Percentiles rank a stretch among this genome's conserved stretches.
Evolutionary conservation across 2,888 invertebrate genomes (phyloP).

Genomic region (Ochlodes sylvanus): DNA sequence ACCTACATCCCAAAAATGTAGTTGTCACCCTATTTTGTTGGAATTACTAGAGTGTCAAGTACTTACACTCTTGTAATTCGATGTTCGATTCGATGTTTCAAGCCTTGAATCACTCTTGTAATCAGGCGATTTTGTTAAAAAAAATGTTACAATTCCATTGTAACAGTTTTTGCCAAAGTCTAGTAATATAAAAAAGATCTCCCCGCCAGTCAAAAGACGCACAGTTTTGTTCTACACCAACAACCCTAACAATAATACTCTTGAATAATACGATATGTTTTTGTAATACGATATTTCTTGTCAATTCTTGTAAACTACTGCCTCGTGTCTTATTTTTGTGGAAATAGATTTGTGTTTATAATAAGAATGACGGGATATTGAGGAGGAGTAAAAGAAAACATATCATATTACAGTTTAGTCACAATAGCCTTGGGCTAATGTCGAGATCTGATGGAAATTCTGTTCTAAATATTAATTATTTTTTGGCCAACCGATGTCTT

Average conservation of each 20-base stretch:
- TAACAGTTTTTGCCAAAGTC: no score
- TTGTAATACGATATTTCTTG: slow-evolving; percentile 8
- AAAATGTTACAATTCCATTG: no score
- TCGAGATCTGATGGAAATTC: no score
- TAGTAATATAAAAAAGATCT: neutral
- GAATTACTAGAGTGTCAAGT: no score
- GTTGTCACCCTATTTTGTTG: no score
- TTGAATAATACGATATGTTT: neutral
- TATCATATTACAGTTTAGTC: slow-evolving; percentile 1
- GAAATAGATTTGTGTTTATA: slow-evolving; percentile 1
- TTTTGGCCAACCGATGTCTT: no score
- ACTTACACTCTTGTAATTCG: no score
- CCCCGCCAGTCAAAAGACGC: neutral
- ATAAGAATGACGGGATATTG: slow-evolving; percentile 3
- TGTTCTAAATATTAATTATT: no score
- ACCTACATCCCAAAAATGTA: no score
- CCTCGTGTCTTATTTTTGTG: neutral
- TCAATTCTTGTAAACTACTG: neutral
- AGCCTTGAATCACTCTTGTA: no score
- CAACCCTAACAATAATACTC: neutral
- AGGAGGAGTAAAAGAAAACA: slow-evolving; percentile 5
- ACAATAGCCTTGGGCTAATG: neutral
- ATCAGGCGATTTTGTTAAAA: no score
- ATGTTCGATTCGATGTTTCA: no score
- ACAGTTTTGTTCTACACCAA: neutral